Evolutionary conservation across 2,113 vertebrate species (phyloP), one percentile per base, ranked within the genome.

Genomic region (Vidua macroura): DNA sequence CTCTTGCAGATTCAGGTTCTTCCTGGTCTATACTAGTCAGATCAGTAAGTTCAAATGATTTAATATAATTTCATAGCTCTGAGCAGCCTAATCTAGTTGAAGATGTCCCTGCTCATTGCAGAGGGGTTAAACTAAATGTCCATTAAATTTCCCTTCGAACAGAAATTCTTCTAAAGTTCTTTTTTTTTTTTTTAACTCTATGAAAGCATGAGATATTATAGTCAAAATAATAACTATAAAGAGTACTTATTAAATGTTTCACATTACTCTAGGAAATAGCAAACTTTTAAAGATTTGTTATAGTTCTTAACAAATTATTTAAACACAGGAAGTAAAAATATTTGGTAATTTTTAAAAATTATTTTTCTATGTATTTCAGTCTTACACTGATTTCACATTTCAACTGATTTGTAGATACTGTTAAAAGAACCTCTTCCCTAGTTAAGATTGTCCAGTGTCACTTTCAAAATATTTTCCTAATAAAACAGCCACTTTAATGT

Each of bases 401-500:
- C 24, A 62, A 14, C 25, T 93, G 56, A 85, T 63, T 86, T 66
- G 24, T 24, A 92, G 35, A 59, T 53, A 78, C 5, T 56, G 14
- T 13, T 68, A 58, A 58, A 78, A 87, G 28, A 48, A 77, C 12
- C 7, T 63, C 44, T 90, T 78, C 24, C 48, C 12, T 16, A 48
- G 56, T 53, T 83, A 76, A 63, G 44, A 68, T 49, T 23, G 55
- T 43, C n/a, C 86, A 84, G 48, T 51, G 53, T 39, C 69, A 62
- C 27, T 74, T 85, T 35, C 52, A 83, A 96, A 92, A 58, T 67
- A 72, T 58, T 64, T 55, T 91, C 68, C 46, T 88, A 64, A 67
- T 91, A 88, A 86, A 93, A 76, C 6, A 79, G 21, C n/a, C 48
- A 80, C 72, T 95, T 95, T 82, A 97, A 84, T 62, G 30, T 95